phyloP scores from a whole-genome alignment of 2,113 vertebrate species.

The Nettapus auritus region DNA sequence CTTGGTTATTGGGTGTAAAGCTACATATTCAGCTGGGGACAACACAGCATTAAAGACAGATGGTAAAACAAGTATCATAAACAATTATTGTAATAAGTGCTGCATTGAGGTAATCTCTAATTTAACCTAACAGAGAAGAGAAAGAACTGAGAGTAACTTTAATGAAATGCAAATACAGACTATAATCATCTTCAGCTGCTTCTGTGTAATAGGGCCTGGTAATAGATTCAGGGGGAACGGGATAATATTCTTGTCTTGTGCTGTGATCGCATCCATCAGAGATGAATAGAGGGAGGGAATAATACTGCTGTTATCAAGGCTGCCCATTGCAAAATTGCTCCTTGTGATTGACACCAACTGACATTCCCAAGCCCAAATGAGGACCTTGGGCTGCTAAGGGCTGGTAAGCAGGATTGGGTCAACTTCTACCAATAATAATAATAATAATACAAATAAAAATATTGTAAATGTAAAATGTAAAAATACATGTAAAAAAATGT shows the following conservation, averaged over 20 bases:
- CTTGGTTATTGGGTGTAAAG: slow-evolving; percentile 62
- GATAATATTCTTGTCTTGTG: slow-evolving; percentile 44
- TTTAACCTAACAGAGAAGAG: slow-evolving; percentile 66
- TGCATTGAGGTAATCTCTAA: slow-evolving; percentile 53
- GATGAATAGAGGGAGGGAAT: slow-evolving; percentile 27
- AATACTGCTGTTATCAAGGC: not conserved
- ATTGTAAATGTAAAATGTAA: no score
- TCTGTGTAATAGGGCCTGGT: slow-evolving; percentile 43
- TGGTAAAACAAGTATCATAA: slow-evolving; percentile 74
- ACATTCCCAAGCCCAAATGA: not conserved
- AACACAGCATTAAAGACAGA: slow-evolving; percentile 69
- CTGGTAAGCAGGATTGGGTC: not conserved
- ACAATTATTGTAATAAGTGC: slow-evolving; percentile 73
- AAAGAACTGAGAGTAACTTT: slow-evolving; percentile 55
- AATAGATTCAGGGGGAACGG: slow-evolving; percentile 47
- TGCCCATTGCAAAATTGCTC: slow-evolving; percentile 17
- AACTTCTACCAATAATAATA: not conserved
- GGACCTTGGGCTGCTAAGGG: not conserved
- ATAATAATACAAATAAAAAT: no score
- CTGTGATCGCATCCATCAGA: slow-evolving; percentile 23
- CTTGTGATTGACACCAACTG: not conserved
- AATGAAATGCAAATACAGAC: slow-evolving; percentile 65
- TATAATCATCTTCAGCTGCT: slow-evolving; percentile 68
- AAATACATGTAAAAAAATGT: no score
- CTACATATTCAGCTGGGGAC: slow-evolving; percentile 62